A percentile compares a stretch with the other conserved stretches of the same genome.
Conservation (phyloP, 1,140 invertebrate genomes). For the Drosophila baimaii region DNA sequence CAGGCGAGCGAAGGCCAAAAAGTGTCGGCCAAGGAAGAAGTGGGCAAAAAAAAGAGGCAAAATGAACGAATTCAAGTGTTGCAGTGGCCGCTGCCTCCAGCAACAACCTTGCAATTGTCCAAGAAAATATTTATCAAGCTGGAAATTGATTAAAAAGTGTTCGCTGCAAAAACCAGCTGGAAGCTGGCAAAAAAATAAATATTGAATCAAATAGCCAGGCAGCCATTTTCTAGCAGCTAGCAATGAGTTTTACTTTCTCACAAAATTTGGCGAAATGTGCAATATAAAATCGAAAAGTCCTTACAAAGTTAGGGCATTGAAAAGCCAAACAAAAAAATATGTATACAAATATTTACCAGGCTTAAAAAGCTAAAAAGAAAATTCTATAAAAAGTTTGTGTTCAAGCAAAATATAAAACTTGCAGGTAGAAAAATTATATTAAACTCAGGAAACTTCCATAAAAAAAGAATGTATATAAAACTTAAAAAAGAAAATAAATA, state of each 20-base stretch:
- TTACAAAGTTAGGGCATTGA: not conserved
- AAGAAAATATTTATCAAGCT: slow-evolving; percentile 54
- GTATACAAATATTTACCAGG: not conserved
- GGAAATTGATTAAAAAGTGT: slow-evolving; percentile 49
- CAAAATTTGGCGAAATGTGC: not conserved
- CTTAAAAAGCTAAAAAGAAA: not conserved
- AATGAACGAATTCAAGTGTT: slow-evolving; percentile 52
- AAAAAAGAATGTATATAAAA: not conserved
- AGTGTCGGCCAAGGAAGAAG: slow-evolving; percentile 27
- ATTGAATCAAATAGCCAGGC: slow-evolving; percentile 15
- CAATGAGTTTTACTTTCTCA: slow-evolving; percentile 9
- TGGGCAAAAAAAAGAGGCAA: slow-evolving; percentile 13
- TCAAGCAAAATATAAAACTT: not conserved
- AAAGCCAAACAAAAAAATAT: not conserved
- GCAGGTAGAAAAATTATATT: not conserved
- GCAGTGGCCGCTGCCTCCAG: slow-evolving; percentile 51
- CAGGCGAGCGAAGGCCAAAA: slow-evolving; percentile 28
- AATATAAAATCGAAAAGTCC: not conserved
- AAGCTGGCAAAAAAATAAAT: slow-evolving; percentile 3
- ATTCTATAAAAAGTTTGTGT: not conserved
- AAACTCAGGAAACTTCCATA: not conserved
- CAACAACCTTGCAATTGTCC: slow-evolving; percentile 43
- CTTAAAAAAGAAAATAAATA: not conserved
- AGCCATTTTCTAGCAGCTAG: slow-evolving; percentile 2
- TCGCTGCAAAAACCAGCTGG: slow-evolving; percentile 3